These are phyloP conservation scores for Cactoblastis cactorum DNA, from an alignment of 2,888 invertebrate species.

Conservation along the genomic window DNA sequence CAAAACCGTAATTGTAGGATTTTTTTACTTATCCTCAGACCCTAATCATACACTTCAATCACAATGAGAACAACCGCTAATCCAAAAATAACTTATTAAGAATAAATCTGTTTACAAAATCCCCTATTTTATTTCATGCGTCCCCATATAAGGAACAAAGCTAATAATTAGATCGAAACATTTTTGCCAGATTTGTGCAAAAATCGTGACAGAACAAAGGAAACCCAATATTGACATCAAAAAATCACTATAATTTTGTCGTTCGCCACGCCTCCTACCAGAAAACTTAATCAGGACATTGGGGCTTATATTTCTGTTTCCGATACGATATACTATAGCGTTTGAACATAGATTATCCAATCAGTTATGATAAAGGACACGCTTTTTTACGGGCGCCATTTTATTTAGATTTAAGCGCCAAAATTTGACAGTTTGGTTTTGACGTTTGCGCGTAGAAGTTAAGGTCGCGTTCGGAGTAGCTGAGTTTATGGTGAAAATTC, in stretches of 20 bases:
- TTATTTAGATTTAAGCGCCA: conserved; percentile 41
- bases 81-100: conserved; percentile 39
- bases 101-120: conserved; percentile 47
- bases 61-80: conserved; percentile 37
- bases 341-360: conserved; percentile 79
- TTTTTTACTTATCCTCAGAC: not conserved
- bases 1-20: no score
- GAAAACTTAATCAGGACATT: conserved; percentile 71
- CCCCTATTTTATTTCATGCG: conserved; percentile 40
- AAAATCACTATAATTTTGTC: conserved; percentile 75
- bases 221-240: conserved; percentile 62
- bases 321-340: conserved; percentile 74
- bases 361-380: conserved; percentile 79
- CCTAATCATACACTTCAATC: not conserved
- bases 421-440: conserved; percentile 39
- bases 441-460: conserved; percentile 31
- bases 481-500: conserved; percentile 23
- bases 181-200: conserved; percentile 67
- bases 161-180: conserved; percentile 66
- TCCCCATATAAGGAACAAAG: conserved; percentile 52
- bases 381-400: conserved; percentile 54
- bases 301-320: conserved; percentile 74
- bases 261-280: conserved; percentile 55
- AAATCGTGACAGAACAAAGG: conserved; percentile 57
- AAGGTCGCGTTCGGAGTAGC: conserved; percentile 36